Base-by-base conservation (phyloP, 2,113 vertebrate genomes). In the Electrona antarctica region DNA sequence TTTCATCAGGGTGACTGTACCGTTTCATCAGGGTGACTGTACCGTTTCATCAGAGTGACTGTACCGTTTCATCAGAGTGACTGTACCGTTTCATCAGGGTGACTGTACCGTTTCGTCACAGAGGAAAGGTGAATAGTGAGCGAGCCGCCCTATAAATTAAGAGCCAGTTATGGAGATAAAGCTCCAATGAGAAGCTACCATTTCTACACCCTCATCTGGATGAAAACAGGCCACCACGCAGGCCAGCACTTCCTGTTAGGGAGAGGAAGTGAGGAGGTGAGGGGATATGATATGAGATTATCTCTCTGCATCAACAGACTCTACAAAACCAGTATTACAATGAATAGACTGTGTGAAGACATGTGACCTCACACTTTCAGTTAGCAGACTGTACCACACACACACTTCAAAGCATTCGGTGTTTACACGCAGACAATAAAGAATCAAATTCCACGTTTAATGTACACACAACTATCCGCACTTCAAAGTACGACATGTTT, bases 341-440 rank as follows among this genome's bases (percentile, higher is more conserved):
- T 1, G 52, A 58, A 56, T 65, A 11, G 51, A 72, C 77, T 6
- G 33, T 41, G 33, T 41, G 46, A 58, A 57, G 79, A 73, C 52
- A 70, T 75, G 72, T 80, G 67, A 83, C 68, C 77, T 87, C 70
- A 77, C 62, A 66, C 73, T 78, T 77, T 84, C 60, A 76, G 73
- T 57, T 76, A 80, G 33, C 67, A 63, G 67, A 76, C 66, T 6
- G 21, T 13, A n/a, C 66, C 64, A 21, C 70, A 75, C 77, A 75
- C 77, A 58, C 72, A 67, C 73, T 79, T 81, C 79, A 88, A 85
- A 89, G 81, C 28, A 5, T 29, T 52, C 57, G 2, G 3, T 85
- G 84, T 89, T 86, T 80, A 87, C 67, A 83, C 29, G 21, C 76
- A 77, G 82, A 52, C 71, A 56, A 83, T 28, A 64, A 79, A 84